Evolutionary conservation across 2,113 vertebrate species (phyloP), one percentile per base, ranked within the genome.

Genomic region (Megaceryle torquata): DNA sequence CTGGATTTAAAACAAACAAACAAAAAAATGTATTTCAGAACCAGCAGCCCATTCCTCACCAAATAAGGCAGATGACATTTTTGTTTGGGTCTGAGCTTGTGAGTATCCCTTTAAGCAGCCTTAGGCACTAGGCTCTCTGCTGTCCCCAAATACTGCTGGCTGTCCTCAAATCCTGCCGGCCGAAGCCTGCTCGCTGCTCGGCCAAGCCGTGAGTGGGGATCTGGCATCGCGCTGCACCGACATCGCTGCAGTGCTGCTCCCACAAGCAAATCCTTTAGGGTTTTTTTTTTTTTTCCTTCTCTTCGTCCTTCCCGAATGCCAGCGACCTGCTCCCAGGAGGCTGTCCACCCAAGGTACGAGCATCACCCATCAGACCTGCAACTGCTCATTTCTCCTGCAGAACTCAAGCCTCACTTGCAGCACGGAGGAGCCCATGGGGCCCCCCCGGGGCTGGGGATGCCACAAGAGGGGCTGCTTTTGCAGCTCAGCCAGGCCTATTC

Each of bases 21-120:
- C 90, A 89, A 51, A 91, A 86, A 92, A 93, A 92, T 70, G 89
- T 61, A 41, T 95, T 88, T 91, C 74, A 71, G 95, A 92, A 82
- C 95, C 5, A 2, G 72, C 74, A 54, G 83, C 67, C 94, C 29
- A 41, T 93, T 97, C 96, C 93, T 96, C 95, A 85, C 97, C 97
- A 97, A 97, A 97, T 97, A 97, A 97, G 97, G 97, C 80, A 79
- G 93, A 83, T 79, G 22, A 25, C 51, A 5, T 41, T 37, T 70
- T 48, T 25, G 51, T 59, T 39, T 7, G 48, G 78, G 19, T 85
- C 71, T 57, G 69, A 81, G 44, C 54, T 93, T 67, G 72, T 39
- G 67, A 88, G 43, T 82, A 71, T 96, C 96, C 86, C 94, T 97
- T 94, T 95, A 96, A 94, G 92, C 93, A 96, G 89, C 71, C 56